Evolutionary conservation across 2,888 invertebrate genomes (phyloP).

Genomic region (Leucophenga maculata): DNA sequence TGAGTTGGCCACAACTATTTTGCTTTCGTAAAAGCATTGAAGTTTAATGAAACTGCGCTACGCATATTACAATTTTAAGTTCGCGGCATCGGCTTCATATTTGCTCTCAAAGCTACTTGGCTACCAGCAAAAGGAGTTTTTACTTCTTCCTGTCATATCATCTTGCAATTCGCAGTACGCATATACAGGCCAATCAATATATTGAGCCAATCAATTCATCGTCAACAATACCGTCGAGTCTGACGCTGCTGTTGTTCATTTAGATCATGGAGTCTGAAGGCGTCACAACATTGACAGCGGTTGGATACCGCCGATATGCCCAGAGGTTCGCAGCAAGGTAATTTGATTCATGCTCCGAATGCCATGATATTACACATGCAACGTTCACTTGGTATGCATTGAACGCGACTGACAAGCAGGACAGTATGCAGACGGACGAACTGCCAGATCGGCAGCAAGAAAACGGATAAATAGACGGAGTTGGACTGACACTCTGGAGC

Average conservation of each 20-base stretch:
- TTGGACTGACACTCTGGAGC: constrained; percentile 57
- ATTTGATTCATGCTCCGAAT: constrained; percentile 63
- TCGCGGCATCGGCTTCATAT: not conserved
- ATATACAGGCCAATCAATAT: not conserved
- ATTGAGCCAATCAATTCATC: not conserved
- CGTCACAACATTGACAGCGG: constrained; percentile 64
- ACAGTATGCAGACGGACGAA: constrained; percentile 4
- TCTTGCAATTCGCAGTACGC: not conserved
- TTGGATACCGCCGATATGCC: constrained; percentile 57
- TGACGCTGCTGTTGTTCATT: not conserved
- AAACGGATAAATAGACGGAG: constrained; percentile 48
- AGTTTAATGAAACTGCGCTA: not conserved
- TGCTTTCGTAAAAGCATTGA: not conserved
- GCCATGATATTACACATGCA: constrained; percentile 58
- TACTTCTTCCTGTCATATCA: constrained; percentile 28
- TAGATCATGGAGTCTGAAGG: constrained; percentile 46
- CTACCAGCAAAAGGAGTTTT: constrained; percentile 9
- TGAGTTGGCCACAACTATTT: not conserved
- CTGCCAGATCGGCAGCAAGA: constrained; percentile 34
- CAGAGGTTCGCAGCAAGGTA: constrained; percentile 56
- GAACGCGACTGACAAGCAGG: constrained; percentile 46
- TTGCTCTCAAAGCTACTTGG: not conserved
- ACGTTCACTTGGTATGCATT: constrained; percentile 4
- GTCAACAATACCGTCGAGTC: not conserved
- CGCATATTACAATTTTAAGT: not conserved